phyloP scores from a whole-genome alignment of 30 jellyfish, hydroid and myxozoan species.

The Turritopsis dohrnii region DNA sequence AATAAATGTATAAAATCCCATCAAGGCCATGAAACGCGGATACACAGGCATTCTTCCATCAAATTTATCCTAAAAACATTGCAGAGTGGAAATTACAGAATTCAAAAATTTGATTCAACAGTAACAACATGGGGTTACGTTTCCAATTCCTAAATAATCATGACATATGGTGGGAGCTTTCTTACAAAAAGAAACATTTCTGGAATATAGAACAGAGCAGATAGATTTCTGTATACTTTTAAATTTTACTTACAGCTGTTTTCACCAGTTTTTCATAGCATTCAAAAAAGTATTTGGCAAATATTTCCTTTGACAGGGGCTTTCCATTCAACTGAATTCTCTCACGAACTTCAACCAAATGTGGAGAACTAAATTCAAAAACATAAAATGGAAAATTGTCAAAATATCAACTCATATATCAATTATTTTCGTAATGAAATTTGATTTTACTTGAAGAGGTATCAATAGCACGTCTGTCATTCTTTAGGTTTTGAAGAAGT shows the following conservation, averaged over 20 bases:
- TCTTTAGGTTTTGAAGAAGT: too few relatives aligned
- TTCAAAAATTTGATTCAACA: too few relatives aligned
- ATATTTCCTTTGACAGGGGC: conserved; percentile 57
- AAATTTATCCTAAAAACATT: conserved; percentile 35
- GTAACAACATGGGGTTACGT: too few relatives aligned
- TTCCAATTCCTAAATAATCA: too few relatives aligned
- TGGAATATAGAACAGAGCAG: background rate
- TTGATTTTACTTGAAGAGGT: too few relatives aligned
- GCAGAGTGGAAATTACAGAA: too few relatives aligned
- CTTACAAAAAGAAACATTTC: background rate
- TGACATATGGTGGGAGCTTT: too few relatives aligned
- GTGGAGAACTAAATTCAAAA: conserved; percentile 73
- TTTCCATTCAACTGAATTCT: conserved; percentile 81
- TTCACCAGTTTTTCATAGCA: conserved; percentile 60
- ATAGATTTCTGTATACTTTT: background rate
- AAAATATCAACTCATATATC: background rate
- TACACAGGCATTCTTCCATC: conserved; percentile 86
- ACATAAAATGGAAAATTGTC: background rate
- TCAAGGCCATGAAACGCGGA: conserved; percentile 61
- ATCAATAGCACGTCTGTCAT: too few relatives aligned
- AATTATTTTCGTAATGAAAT: too few relatives aligned
- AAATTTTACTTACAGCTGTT: conserved; percentile 46
- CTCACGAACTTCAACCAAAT: conserved; percentile 83
- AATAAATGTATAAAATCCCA: conserved; percentile 67
- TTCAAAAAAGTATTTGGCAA: conserved; percentile 77